Evolutionary conservation across 2,797 vertebrate genomes (phyloP), one percentile per base, ranked within the genome.

Genomic region (Notolabrus celidotus): DNA sequence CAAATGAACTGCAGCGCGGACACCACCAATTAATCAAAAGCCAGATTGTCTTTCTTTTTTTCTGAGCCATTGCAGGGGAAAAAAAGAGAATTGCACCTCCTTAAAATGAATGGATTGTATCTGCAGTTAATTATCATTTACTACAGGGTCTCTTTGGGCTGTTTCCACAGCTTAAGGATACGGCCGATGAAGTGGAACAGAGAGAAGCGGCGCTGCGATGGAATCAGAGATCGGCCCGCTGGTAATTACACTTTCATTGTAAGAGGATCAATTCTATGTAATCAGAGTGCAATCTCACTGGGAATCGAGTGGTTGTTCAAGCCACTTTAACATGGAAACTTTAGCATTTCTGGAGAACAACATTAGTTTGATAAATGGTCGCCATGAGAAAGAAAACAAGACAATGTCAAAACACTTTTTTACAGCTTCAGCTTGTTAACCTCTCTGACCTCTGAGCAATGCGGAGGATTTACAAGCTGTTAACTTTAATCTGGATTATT

Each of bases 51-150:
- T 74, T 83, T 62, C 79, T 86, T 86, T 89, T 86, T 89, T 75
- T 80, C 70, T 11, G 33, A 73, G 71, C 79, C 36, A 25, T 49
- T 70, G 79, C 77, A 67, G 60, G 55, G 50, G 34, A 60, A 72
- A 57, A 68, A 56, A 42, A 73, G 79, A 45, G 84, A 82, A 85
- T 84, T 12, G 36, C 82, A 79, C 78, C 80, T 88, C 89, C 84
- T 89, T 86, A 84, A 89, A 91, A 90, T 77, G 82, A 93, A 92
- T 87, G 87, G 86, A 90, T 91, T 87, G 89, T 84, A 88, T 89
- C 85, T 88, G 88, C 82, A 87, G 86, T 91, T 93, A 92, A 93
- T 93, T 88, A 91, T 92, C 90, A 91, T 93, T 92, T 92, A 92
- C 86, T 76, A 67, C 25, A 51, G 86, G 77, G 83, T 88, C 87